These are phyloP conservation scores for Beroe forskalii DNA, from an alignment of 37 sponge, comb jelly and placozoan species.

Conservation along the genomic window DNA sequence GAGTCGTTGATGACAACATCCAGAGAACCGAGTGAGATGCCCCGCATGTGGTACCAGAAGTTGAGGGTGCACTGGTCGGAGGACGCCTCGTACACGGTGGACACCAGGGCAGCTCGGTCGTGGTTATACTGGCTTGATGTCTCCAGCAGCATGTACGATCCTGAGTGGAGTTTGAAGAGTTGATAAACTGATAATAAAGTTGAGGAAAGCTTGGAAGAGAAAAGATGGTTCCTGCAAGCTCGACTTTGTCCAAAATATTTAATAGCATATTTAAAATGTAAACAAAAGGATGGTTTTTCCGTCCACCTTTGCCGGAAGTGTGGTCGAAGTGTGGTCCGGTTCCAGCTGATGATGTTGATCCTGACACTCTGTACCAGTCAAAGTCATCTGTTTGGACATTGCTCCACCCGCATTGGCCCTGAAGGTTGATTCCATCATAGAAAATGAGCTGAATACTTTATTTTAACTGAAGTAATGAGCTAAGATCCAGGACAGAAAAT, in stretches of 20 bases:
- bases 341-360: constrained; percentile 3
- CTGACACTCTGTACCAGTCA: constrained; percentile 53
- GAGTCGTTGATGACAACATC: constrained; percentile 57
- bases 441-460: too few relatives aligned
- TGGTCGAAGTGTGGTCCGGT: constrained; percentile 64
- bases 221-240: background rate
- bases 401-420: constrained; percentile 63
- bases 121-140: background rate
- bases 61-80: constrained; percentile 60
- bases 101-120: constrained; percentile 22
- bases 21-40: constrained; percentile 66
- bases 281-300: too few relatives aligned
- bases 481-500: too few relatives aligned
- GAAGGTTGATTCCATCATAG: too few relatives aligned
- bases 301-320: too few relatives aligned
- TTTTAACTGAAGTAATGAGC: too few relatives aligned
- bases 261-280: too few relatives aligned
- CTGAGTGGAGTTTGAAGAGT: background rate
- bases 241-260: too few relatives aligned
- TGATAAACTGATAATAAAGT: background rate
- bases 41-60: constrained; percentile 70
- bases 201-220: background rate
- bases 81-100: background rate
- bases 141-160: constrained; percentile 64
- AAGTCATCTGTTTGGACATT: constrained; percentile 46